These are phyloP conservation scores for Drosophila micromelanica DNA, from an alignment of 1,140 invertebrate genomes.

Conservation along the genomic window DNA sequence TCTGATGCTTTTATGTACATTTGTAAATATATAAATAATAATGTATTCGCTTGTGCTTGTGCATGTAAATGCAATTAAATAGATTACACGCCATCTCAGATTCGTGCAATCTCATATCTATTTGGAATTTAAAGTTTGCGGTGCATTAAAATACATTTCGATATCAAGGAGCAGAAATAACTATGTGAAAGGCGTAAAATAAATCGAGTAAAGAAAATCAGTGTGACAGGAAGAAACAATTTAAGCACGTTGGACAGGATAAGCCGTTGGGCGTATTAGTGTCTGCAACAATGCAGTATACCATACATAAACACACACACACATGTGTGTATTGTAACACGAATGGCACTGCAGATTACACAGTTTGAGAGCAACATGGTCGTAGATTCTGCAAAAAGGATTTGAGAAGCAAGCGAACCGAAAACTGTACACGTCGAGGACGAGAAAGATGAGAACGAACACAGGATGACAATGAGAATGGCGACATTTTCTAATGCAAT, in stretches of 20 bases:
- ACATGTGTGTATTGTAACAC: neutral
- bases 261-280: constrained; percentile 65
- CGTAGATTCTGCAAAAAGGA: constrained; percentile 75
- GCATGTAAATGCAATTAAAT: constrained; percentile 66
- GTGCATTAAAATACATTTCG: constrained; percentile 58
- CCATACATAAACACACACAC: constrained; percentile 32
- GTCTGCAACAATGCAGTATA: constrained; percentile 72
- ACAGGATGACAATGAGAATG: constrained; percentile 47
- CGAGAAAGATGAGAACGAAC: constrained; percentile 29
- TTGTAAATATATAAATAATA: constrained; percentile 65
- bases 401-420: constrained; percentile 78
- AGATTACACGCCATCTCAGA: constrained; percentile 39
- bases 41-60: constrained; percentile 14
- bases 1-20: constrained; percentile 8
- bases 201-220: constrained; percentile 78
- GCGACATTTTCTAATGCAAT: constrained; percentile 74
- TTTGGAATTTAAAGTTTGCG: constrained; percentile 63
- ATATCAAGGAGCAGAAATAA: constrained; percentile 27
- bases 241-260: constrained; percentile 81
- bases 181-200: constrained; percentile 60
- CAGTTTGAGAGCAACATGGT: constrained; percentile 57
- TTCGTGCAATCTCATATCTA: constrained; percentile 61
- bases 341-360: constrained; percentile 63
- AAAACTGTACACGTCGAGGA: constrained; percentile 69
- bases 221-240: constrained; percentile 81